These are phyloP conservation scores for Trachelus tabidus DNA, from an alignment of 2,888 invertebrate genomes.

Conservation along the genomic window DNA sequence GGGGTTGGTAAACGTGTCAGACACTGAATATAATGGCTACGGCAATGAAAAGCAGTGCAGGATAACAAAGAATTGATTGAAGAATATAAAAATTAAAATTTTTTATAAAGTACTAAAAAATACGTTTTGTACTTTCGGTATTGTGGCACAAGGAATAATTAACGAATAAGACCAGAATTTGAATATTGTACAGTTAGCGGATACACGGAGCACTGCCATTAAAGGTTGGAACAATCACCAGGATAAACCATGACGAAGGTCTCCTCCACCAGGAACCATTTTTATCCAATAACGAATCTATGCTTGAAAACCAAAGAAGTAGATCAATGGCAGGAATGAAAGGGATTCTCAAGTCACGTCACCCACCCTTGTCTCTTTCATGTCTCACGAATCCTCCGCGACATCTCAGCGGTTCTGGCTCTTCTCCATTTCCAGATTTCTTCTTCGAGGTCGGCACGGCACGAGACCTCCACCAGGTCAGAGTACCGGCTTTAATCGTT, in stretches of 20 bases:
- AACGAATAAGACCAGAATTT: background rate
- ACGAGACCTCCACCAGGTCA: conserved; percentile 7
- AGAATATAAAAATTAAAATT: background rate
- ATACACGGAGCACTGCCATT: background rate
- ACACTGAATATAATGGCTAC: background rate
- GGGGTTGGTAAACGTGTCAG: background rate
- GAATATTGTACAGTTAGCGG: too few species aligned
- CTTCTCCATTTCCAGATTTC: conserved; percentile 36
- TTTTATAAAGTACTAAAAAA: background rate
- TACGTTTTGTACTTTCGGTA: background rate
- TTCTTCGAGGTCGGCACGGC: conserved; percentile 20
- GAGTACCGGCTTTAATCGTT: background rate
- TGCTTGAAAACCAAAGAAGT: background rate
- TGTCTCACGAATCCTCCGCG: conserved; percentile 54
- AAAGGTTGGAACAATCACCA: background rate
- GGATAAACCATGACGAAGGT: background rate
- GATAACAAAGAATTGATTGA: background rate
- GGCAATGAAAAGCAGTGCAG: background rate
- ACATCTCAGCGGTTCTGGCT: conserved; percentile 46
- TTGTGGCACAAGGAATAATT: too few species aligned
- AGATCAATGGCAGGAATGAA: background rate
- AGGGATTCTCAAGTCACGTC: conserved; percentile 3
- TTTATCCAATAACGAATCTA: background rate
- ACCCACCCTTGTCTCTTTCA: conserved; percentile 57
- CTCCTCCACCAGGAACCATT: background rate